Evolutionary conservation across 2,113 vertebrate species (phyloP), one percentile per base, ranked within the genome.

Genomic region (Leptocoma aspasia): DNA sequence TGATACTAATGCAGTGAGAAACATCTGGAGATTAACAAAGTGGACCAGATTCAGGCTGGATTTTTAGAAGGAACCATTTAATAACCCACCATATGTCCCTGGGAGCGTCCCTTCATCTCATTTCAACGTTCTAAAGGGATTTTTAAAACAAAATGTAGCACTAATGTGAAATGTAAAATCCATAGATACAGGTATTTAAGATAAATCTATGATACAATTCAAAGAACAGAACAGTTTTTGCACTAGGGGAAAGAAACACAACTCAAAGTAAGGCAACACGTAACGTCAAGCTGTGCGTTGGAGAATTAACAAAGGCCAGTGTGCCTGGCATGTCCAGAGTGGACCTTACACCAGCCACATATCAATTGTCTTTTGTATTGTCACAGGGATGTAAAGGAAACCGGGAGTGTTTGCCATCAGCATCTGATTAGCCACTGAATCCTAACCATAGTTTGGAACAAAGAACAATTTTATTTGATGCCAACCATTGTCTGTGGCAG

Each of bases 351-450:
- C 53, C 71, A 35, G 42, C 39, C 39, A 75, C 31, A 1, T 44
- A 86, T 63, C 88, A 81, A 45, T 49, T 90, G 54, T 89, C 68
- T 81, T 90, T 80, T 93, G 79, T 96, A 26, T 44, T n/a, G 56
- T 86, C 68, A 56, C 75, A 56, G 6, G 56, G 69, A 90, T 33
- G 41, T 71, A 81, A 78, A 93, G 82, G 80, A 93, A 93, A 86
- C n/a, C 0, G 0, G 5, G 54, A 86, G 71, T 69, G 84, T 93
- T 95, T 94, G 60, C 93, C 92, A 37, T 86, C 88, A 64, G 82
- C 68, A 71, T 86, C 94, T 93, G 68, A 86, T 95, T 81, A 96
- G 75, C 59, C 76, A 57, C 76, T 83, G 76, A 83, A 94, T 96
- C 94, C 85, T 90, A 83, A 42, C 82, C 76, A 63, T 33, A 71